These are phyloP conservation scores for Popillia japonica DNA, from an alignment of 1,140 invertebrate species.

Conservation along the genomic window DNA sequence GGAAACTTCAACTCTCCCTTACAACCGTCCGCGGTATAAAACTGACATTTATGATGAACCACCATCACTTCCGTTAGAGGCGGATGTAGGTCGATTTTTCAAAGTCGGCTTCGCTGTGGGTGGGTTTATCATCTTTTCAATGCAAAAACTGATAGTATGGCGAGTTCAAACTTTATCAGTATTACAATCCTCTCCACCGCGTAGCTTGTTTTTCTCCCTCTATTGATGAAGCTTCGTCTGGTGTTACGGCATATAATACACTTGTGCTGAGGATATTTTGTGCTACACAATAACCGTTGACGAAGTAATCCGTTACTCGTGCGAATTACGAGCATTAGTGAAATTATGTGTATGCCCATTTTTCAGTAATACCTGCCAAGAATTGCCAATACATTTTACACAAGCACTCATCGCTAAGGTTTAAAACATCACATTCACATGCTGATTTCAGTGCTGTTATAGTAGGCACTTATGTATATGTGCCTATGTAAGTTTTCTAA, in stretches of 20 bases:
- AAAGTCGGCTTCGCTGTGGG: not conserved
- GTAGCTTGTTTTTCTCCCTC: not conserved
- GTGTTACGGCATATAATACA: not conserved
- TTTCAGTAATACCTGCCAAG: too few species aligned
- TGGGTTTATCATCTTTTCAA: conserved; percentile 21
- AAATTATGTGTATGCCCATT: too few species aligned
- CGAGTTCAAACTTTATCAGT: conserved; percentile 25
- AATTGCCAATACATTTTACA: too few species aligned
- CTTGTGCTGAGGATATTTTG: not conserved
- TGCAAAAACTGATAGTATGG: conserved; percentile 10
- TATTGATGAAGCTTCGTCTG: too few species aligned
- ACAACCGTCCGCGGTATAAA: not conserved
- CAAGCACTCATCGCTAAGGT: too few species aligned
- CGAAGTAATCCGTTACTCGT: too few species aligned
- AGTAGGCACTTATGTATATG: too few species aligned
- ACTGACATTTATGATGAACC: conserved; percentile 31
- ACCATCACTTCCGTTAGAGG: conserved; percentile 28
- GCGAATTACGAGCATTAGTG: too few species aligned
- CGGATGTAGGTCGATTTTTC: conserved; percentile 25
- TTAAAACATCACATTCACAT: too few species aligned
- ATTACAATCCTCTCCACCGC: not conserved
- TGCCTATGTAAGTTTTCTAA: too few species aligned
- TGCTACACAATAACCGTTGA: not conserved
- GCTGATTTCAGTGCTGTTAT: too few species aligned
- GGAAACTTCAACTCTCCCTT: not conserved